These are phyloP conservation scores for Centruroides sculpturatus DNA, from an alignment of 1,140 invertebrate genomes.

Conservation along the genomic window DNA sequence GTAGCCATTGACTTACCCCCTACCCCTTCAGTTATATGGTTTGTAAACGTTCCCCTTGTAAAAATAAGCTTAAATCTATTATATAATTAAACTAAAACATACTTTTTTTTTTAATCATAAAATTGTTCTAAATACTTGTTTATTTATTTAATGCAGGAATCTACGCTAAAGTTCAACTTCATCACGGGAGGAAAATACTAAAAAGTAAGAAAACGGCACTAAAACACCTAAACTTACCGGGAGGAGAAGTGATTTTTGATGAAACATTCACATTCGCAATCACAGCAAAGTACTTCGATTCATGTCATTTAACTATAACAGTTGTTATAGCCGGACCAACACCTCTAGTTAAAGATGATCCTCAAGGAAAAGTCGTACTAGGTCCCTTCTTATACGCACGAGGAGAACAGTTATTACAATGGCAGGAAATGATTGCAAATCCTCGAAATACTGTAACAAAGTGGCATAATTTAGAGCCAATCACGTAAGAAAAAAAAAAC, in stretches of 20 bases:
- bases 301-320: slow-evolving; percentile 23
- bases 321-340: slow-evolving; percentile 9
- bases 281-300: slow-evolving; percentile 23
- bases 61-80: no score
- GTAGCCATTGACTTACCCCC: no score
- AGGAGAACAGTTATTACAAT: slow-evolving; percentile 28
- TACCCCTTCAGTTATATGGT: no score
- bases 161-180: slow-evolving; percentile 24
- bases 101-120: no score
- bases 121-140: no score
- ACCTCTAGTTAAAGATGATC: not conserved
- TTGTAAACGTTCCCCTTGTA: no score
- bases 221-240: not conserved
- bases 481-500: not conserved
- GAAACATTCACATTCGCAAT: slow-evolving; percentile 27
- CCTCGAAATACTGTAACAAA: slow-evolving; percentile 50
- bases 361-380: slow-evolving; percentile 15
- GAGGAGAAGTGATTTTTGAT: slow-evolving; percentile 23
- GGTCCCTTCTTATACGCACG: slow-evolving; percentile 30
- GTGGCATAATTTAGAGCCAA: slow-evolving; percentile 36
- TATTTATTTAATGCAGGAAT: slow-evolving; percentile 14
- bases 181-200: slow-evolving; percentile 24
- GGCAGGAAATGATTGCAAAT: slow-evolving; percentile 40
- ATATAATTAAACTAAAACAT: no score
- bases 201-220: slow-evolving; percentile 25